Evolutionary conservation across 2,797 vertebrate species (phyloP), one percentile per base, ranked within the genome.

Genomic region (Scolopax rusticola): DNA sequence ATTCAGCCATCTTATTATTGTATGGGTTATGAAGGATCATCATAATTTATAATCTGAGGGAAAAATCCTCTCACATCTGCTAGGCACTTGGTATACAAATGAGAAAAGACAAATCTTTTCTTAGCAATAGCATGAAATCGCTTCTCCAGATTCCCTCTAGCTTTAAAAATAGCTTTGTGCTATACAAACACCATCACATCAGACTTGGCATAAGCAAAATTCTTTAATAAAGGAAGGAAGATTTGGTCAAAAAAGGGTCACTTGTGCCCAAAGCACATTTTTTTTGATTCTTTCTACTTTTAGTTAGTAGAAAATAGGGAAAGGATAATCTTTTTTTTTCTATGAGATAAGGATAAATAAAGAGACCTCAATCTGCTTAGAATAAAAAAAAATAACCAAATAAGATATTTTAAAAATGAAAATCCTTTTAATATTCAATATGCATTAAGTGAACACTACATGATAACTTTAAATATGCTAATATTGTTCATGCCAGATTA

Each of bases 111-210:
- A 94, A 95, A 84, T 87, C 83, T 96, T 94, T 95, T 93, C 88
- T 73, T 92, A 96, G 81, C 67, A 65, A 32, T 51, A 93, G 82
- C 95, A 87, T 96, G 75, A 96, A 95, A 96, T 96, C 1, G 3
- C 54, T 95, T 91, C 71, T 88, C 68, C 32, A 59, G 61, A 91
- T 95, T 92, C 86, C 92, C 81, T 89, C 78, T 61, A 93, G 93
- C 86, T 94, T 90, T 96, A 94, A 92, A 95, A 94, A 93, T 84
- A 96, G 81, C 78, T 92, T 95, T 96, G 89, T 96, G 86, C 60
- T 95, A 60, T 95, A 60, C 71, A 83, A 93, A 92, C 32, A 77
- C 59, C 23, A 6, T 94, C 92, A 84, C 81, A 95, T 95, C 93
- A 86, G 79, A 75, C 85, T 93, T 78, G 38, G 68, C 79, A 91